phyloP scores from a whole-genome alignment of 2,888 invertebrate genomes.

The Acanthosepion lycidas region DNA sequence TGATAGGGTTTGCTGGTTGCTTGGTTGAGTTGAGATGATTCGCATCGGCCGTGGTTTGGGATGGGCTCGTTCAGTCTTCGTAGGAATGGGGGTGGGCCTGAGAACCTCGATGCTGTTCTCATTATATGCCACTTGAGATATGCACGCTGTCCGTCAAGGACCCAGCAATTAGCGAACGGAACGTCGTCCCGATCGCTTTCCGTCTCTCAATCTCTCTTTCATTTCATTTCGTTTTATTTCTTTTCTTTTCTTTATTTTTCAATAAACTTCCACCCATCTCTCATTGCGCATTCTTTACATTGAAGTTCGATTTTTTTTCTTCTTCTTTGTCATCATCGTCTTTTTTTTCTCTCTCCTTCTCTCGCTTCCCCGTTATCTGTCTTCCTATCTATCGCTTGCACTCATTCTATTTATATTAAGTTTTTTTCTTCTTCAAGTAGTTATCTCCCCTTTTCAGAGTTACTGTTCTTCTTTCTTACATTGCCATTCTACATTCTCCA shows the following conservation, averaged over 20 bases:
- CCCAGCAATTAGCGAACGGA: slow-evolving; percentile 21
- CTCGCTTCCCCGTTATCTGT: background rate
- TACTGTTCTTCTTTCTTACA: no score
- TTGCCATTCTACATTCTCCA: no score
- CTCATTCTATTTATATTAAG: background rate
- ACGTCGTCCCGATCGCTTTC: background rate
- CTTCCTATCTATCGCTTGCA: background rate
- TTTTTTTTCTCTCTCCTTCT: background rate
- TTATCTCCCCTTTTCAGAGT: background rate
- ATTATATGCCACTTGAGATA: background rate
- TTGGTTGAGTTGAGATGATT: slow-evolving; percentile 33
- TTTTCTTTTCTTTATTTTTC: background rate
- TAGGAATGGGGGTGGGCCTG: background rate
- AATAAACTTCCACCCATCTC: background rate
- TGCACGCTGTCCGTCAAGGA: slow-evolving; percentile 23
- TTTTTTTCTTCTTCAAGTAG: background rate
- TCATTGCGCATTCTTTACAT: background rate
- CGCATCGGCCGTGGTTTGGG: background rate
- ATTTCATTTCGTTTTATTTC: background rate
- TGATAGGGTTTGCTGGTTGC: slow-evolving; percentile 22
- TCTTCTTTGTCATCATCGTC: background rate
- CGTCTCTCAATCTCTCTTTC: background rate
- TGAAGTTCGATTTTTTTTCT: background rate
- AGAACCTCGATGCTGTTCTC: slow-evolving; percentile 8
- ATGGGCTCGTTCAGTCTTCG: slow-evolving; percentile 8